Evolutionary conservation across 2,113 vertebrate species (phyloP), one percentile per base, ranked within the genome.

Genomic region (Oncorhynchus mykiss): DNA sequence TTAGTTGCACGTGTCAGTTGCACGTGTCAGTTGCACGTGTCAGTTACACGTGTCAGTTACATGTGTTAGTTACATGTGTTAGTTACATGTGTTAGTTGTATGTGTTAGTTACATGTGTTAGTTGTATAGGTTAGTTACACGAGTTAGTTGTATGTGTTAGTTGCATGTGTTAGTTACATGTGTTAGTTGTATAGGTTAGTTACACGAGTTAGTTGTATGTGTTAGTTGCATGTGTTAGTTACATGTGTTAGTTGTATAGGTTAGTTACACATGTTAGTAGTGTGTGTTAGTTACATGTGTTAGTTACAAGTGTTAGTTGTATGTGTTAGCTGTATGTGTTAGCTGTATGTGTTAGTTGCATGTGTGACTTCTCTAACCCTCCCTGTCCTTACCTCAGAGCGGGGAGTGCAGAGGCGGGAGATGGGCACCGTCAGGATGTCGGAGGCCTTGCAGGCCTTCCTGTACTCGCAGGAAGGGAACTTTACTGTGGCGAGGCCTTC

Each of bases 401-500:
- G 95, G 14, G 96, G 97, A 78, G 97, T 98, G 92, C 93, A 97
- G 79, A 99, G 96, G 80, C 98, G 97, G 85, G 96, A 99, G 86
- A 99, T 95, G 65, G 98, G 97, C 84, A 99, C 94, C 66, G 96
- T 97, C 91, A 99, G 82, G 79, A 94, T 92, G 90, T 99, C 98
- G 78, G 97, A 96, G 14, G 98, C 94, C 91, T 98, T 96, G 82
- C 96, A 97, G 22, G 95, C 93, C 93, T 93, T 96, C 87, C 96
- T 94, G 93, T 94, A 96, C 87, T 98, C 97, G 77, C 95, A 94
- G 39, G 95, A 94, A 16, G 96, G 95, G 84, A 99, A 98, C 93
- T 93, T 97, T 82, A 99, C 97, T 2, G 96, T 98, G 77, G 97
- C 98, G 74, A 99, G 98, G 86, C 96, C 97, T 93, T 99, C 97